Evolutionary conservation across 2,888 invertebrate genomes (phyloP).

Genomic region (Carterocephalus palaemon): DNA sequence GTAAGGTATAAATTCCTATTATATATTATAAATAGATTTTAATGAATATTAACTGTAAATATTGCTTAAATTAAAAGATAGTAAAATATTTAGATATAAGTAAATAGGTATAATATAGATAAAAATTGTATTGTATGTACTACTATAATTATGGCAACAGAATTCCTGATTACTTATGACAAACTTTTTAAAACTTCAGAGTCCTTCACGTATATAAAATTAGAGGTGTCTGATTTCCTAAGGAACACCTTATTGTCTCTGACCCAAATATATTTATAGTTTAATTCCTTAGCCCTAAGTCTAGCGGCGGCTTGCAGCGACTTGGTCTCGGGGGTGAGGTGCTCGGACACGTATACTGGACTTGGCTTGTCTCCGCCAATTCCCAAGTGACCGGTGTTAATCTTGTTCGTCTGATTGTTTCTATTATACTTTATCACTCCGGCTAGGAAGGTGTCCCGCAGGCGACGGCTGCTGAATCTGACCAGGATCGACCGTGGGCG

Average conservation of each 20-base stretch:
- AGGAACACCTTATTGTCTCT: conserved; percentile 26
- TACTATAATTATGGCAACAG: too few relatives aligned
- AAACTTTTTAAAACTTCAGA: too few relatives aligned
- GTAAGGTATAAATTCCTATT: too few relatives aligned
- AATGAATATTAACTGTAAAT: too few relatives aligned
- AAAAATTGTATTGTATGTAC: too few relatives aligned
- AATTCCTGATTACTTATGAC: too few relatives aligned
- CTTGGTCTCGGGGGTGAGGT: conserved; percentile 18
- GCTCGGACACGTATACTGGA: conserved; percentile 21
- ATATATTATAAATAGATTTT: too few relatives aligned
- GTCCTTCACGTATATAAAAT: background rate
- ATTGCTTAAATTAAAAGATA: too few relatives aligned
- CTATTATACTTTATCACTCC: conserved; percentile 25
- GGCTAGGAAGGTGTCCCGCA: conserved; percentile 28
- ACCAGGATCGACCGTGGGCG: conserved; percentile 29
- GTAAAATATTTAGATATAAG: too few relatives aligned
- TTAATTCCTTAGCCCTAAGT: conserved; percentile 20
- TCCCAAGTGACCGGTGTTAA: conserved; percentile 26
- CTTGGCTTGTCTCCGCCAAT: conserved; percentile 5
- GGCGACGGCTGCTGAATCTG: conserved; percentile 20
- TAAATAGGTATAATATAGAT: too few relatives aligned
- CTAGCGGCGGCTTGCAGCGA: conserved; percentile 27
- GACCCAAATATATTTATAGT: conserved; percentile 27
- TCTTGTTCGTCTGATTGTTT: conserved; percentile 21
- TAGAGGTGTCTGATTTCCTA: conserved; percentile 22